Conservation (phyloP, 2,888 invertebrate species). For the Trachelus troglodyta region DNA sequence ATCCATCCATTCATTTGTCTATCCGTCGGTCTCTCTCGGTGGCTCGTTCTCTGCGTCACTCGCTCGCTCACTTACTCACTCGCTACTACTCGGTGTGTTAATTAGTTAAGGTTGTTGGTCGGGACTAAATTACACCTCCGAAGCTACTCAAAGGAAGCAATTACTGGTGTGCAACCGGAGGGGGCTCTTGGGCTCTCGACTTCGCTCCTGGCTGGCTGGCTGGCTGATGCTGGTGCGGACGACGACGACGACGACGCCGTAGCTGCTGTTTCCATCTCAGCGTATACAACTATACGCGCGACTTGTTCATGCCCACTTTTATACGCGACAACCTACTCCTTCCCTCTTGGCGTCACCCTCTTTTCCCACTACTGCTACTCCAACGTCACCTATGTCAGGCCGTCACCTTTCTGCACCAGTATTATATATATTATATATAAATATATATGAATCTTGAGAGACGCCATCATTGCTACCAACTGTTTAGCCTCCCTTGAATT, state of each 20-base stretch:
- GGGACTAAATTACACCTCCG: slow-evolving; percentile 68
- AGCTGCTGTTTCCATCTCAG: slow-evolving; percentile 44
- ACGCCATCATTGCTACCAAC: neutral
- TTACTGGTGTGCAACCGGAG: slow-evolving; percentile 65
- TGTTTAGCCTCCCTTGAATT: neutral
- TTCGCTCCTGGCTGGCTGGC: slow-evolving; percentile 29
- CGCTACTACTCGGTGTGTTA: slow-evolving; percentile 66
- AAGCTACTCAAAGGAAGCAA: slow-evolving; percentile 68
- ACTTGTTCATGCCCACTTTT: slow-evolving; percentile 43
- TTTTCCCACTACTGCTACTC: neutral
- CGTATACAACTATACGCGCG: slow-evolving; percentile 37
- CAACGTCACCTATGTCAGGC: slow-evolving; percentile 2
- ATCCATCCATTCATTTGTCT: slow-evolving; percentile 34
- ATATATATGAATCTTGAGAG: neutral
- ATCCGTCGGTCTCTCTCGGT: slow-evolving; percentile 32
- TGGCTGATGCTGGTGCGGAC: slow-evolving; percentile 29
- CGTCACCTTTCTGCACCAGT: slow-evolving; percentile 25
- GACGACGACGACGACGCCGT: slow-evolving; percentile 30
- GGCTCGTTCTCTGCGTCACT: slow-evolving; percentile 51
- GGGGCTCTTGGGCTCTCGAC: slow-evolving; percentile 29
- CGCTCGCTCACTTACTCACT: slow-evolving; percentile 57
- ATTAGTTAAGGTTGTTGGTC: slow-evolving; percentile 69
- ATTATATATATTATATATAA: neutral
- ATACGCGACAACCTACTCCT: slow-evolving; percentile 39
- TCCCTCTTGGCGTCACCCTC: slow-evolving; percentile 27